Base-by-base conservation (phyloP, 2,113 vertebrate genomes). In the Passer montanus region DNA sequence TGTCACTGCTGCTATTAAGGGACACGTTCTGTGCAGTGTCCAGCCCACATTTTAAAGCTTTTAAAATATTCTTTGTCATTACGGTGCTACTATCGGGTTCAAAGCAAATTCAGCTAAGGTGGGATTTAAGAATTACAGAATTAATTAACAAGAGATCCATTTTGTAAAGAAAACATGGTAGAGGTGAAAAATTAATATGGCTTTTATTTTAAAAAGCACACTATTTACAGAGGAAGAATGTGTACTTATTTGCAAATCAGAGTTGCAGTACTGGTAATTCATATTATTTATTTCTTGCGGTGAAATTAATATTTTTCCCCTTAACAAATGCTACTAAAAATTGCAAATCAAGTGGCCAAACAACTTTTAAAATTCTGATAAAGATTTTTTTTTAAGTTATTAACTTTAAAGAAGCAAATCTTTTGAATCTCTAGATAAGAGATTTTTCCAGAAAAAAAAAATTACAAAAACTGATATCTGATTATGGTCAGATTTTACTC, bases 1-100 rank as follows among this genome's bases (percentile, higher is more conserved):
- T 73, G 80, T 90, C 90, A 62, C 50, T 87, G 46, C 37, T 76
- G 37, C 89, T 94, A 33, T 87, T 94, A 94, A 95, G 82, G 47
- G 26, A n/a, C 58, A 46, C 0, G 0, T 53, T 89, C 81, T 85
- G 37, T n/a, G 37, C 49, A 46, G 44, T 27, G 59, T 50, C 58
- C 75, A 89, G 75, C 63, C 41, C 37, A 7, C 6, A 6, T 46
- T 85, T 82, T 75, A 91, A 60, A 93, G 31, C 11, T 76, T 84
- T 93, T 37, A 50, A 94, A 96, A 86, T 56, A 15, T n/a, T 90
- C 33, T 79, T 78, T 95, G 60, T 87, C 19, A 20, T 55, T 85
- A 27, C 4, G 0, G 20, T 63, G 53, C 81, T 90, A 64, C 64
- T 9, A 27, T 44, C 12, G 11, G 9, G 23, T 68, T 86, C 55